phyloP scores from a whole-genome alignment of 2,113 vertebrate genomes.

The Gorsachius goisagi region DNA sequence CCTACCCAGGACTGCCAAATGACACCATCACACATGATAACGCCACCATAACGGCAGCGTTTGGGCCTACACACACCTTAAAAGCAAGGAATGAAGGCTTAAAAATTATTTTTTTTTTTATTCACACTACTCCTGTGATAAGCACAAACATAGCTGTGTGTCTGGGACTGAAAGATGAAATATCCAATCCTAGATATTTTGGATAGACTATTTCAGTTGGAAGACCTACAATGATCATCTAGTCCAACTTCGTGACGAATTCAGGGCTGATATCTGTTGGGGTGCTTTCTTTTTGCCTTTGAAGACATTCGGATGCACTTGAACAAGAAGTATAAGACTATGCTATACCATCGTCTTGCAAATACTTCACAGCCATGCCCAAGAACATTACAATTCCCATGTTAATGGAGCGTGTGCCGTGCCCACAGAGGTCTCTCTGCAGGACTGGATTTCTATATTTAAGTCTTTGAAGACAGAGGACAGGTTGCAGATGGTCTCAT shows the following conservation, averaged over 20 bases:
- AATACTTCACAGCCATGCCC: neutral
- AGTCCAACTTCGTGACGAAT: neutral
- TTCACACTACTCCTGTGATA: neutral
- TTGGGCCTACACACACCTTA: neutral
- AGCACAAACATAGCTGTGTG: accelerated
- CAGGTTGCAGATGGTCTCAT: neutral
- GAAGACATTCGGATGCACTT: neutral
- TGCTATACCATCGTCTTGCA: neutral
- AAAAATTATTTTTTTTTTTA: neutral
- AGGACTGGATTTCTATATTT: neutral
- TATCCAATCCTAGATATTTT: neutral
- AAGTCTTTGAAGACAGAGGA: neutral
- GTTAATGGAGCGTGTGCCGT: neutral
- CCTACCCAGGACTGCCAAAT: neutral
- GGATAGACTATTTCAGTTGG: neutral
- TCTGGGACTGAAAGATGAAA: neutral
- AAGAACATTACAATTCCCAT: accelerated
- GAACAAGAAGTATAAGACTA: neutral
- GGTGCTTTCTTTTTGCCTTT: neutral
- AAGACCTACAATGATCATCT: neutral
- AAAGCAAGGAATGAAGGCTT: neutral
- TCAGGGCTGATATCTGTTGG: neutral
- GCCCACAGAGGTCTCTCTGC: neutral
- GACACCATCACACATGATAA: neutral
- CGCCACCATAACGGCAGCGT: neutral